A percentile compares a stretch with the other conserved stretches of the same genome.
These are phyloP conservation scores for Macrostomum lignano DNA, from an alignment of 1,140 invertebrate genomes.

Conservation along the genomic window DNA sequence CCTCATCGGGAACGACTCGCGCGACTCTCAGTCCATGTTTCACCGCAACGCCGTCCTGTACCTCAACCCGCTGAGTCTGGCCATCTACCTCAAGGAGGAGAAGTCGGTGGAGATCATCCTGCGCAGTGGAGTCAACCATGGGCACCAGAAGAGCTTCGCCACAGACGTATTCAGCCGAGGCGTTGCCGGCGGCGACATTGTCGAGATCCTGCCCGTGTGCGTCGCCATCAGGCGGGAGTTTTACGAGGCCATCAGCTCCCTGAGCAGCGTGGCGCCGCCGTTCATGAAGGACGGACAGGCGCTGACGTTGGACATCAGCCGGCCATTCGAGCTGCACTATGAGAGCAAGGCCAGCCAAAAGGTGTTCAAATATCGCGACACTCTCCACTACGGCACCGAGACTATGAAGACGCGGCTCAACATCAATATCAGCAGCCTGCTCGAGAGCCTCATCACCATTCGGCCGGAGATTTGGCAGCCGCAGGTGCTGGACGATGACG, in stretches of 20 bases:
- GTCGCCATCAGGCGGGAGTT: constrained; percentile 1
- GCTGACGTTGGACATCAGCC: not conserved
- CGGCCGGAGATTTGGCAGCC: not conserved
- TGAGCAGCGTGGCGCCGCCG: not conserved
- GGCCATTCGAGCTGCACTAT: not conserved
- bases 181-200: not conserved
- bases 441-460: not conserved
- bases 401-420: not conserved
- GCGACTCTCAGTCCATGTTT: not conserved
- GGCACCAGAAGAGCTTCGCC: not conserved
- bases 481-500: not conserved
- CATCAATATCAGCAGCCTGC: not conserved
- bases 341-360: not conserved
- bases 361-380: not conserved
- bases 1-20: not conserved
- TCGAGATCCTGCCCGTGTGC: not conserved
- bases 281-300: not conserved
- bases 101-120: not conserved
- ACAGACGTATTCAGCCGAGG: not conserved
- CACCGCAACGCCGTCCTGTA: not conserved
- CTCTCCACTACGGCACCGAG: not conserved
- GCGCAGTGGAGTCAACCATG: not conserved
- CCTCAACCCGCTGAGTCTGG: not conserved
- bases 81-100: constrained; percentile 1
- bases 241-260: not conserved